A percentile compares a stretch with the other conserved stretches of the same genome.
Evolutionary conservation across 2,888 invertebrate genomes (phyloP).

Genomic region (Odontocolon sp.): DNA sequence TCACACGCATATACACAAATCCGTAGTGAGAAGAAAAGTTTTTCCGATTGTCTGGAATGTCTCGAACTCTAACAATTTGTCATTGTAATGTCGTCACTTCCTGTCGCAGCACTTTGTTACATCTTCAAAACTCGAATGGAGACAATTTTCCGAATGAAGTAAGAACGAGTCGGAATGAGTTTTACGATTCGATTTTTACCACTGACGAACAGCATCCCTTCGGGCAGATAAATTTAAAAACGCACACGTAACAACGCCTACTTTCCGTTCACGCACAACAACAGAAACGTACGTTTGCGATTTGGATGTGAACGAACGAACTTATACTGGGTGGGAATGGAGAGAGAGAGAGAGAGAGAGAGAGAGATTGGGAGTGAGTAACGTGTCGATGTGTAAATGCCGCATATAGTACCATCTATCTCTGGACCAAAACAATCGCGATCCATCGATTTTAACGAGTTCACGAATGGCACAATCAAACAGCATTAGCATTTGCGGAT

Average conservation of each 20-base stretch:
- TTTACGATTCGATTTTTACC: neutral
- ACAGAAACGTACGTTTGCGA: neutral
- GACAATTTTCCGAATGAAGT: neutral
- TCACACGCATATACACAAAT: neutral
- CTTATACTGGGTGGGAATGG: too few relatives aligned
- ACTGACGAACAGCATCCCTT: neutral
- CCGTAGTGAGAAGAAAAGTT: neutral
- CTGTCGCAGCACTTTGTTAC: neutral
- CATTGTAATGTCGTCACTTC: neutral
- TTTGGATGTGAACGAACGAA: slow-evolving; percentile 5
- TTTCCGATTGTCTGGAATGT: neutral
- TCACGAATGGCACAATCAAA: slow-evolving; percentile 23
- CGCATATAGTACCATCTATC: neutral
- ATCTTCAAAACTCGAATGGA: neutral
- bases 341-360: neutral
- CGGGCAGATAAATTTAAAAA: slow-evolving; percentile 5
- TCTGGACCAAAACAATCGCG: slow-evolving; percentile 25
- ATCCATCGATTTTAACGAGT: slow-evolving; percentile 45
- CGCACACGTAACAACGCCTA: slow-evolving; percentile 4
- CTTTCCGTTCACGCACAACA: slow-evolving; percentile 12
- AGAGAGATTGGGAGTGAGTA: slow-evolving; percentile 33
- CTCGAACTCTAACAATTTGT: slow-evolving; percentile 6
- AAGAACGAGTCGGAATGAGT: neutral
- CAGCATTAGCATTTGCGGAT: slow-evolving; percentile 13
- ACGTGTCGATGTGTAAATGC: slow-evolving; percentile 39